phyloP scores from a whole-genome alignment of 2,113 vertebrate species.

The Oenanthe melanoleuca region DNA sequence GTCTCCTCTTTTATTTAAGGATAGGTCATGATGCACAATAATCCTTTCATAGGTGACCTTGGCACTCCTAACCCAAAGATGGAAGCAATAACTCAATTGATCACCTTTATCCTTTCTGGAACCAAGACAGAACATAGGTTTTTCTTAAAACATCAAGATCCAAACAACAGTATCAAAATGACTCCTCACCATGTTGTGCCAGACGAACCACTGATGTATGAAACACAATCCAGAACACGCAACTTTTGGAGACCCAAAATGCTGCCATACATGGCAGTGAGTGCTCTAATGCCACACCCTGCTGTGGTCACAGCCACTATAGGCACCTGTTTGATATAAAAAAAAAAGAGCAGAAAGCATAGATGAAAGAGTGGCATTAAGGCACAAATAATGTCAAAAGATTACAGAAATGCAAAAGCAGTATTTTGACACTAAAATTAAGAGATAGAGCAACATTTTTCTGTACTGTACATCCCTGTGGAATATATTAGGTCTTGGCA shows the following conservation, averaged over 20 bases:
- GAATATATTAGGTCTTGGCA: neutral
- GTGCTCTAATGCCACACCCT: slow-evolving; percentile 85
- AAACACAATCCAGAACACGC: slow-evolving; percentile 79
- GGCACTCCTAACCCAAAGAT: neutral
- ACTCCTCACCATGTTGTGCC: slow-evolving; percentile 88
- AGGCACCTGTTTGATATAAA: slow-evolving; percentile 75
- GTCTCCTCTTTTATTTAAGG: neutral
- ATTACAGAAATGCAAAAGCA: neutral
- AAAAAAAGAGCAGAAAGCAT: neutral
- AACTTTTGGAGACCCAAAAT: slow-evolving; percentile 82
- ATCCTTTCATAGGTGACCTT: neutral
- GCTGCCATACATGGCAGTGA: slow-evolving; percentile 81
- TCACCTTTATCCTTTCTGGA: fast-evolving
- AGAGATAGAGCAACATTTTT: neutral
- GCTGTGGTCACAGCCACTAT: slow-evolving; percentile 83
- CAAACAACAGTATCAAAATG: neutral
- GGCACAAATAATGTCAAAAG: neutral
- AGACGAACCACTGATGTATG: slow-evolving; percentile 85
- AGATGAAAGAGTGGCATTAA: neutral
- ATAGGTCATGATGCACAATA: neutral
- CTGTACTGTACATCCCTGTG: neutral
- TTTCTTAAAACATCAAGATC: neutral
- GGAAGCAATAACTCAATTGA: neutral
- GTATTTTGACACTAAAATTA: neutral
- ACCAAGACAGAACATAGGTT: neutral